Base-by-base conservation (phyloP, 2,113 vertebrate genomes). In the Sclerurus mexicanus region DNA sequence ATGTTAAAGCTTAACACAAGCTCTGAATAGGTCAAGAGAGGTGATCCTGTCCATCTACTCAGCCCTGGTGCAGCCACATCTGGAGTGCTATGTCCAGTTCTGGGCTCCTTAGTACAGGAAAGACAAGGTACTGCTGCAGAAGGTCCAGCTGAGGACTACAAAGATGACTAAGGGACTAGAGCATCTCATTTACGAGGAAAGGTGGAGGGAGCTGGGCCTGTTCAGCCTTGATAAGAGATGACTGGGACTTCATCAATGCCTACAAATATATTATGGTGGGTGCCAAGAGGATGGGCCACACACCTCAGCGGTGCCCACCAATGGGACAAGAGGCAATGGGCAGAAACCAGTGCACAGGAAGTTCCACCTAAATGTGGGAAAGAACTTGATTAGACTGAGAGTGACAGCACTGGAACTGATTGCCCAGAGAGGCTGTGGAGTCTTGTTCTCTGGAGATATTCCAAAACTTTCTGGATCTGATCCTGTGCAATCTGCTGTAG, bases 381-480 rank as follows among this genome's bases (percentile, higher is more conserved):
- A 35, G 30, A 53, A 15, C 6, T 44, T 40, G 14, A 24, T 68
- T 53, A 21, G 46, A 14, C 4, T 25, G 28, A 52, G 28, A 14
- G 11, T 0, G 0, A 30, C 33, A 53, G 39, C 20, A 12, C 11
- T 19, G 30, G 46, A 68, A 55, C 6, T 35, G 47, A 55, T 21
- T 40, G n/a, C 14, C 3, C 9, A 60, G n/a, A 67, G 52, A 68
- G 24, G 10, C 10, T 39, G 23, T 30, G 52, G 15, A 24, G 37
- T n/a, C 13, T 74, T 8, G 27, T 58, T 89, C 33, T n/a, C 52
- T 44, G 33, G 10, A 44, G 52, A 44, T n/a, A 46, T 39, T 81
- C 22, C 37, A 44, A 20, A 33, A 19, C 7, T 39, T 8, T 19
- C 39, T 37, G 12, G 33, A 18, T 62, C 23, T 27, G 27, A 14